phyloP scores from a whole-genome alignment of 2,113 vertebrate species.

The Planiliza haematocheilus region DNA sequence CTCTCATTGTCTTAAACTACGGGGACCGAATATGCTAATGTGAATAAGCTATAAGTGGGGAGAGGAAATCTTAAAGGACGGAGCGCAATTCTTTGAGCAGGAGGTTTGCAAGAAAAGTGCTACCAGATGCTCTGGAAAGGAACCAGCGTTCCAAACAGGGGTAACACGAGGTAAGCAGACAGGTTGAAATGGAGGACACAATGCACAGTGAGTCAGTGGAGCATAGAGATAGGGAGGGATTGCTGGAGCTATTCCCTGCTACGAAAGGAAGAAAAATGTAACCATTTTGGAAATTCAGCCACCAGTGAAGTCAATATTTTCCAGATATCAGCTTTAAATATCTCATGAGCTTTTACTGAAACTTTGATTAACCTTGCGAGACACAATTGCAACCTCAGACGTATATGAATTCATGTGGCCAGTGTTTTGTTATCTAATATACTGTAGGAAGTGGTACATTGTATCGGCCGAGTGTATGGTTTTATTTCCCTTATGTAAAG shows the following conservation, averaged over 20 bases:
- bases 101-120: conserved; percentile 12
- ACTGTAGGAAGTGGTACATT: not conserved
- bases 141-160: conserved; percentile 16
- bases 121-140: not conserved
- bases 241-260: not conserved
- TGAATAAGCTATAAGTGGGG: conserved; percentile 43
- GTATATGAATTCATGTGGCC: not conserved
- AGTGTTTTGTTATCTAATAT: not conserved
- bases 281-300: not conserved
- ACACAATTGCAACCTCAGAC: too few species aligned
- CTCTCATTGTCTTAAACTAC: conserved; percentile 67
- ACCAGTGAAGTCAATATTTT: too few species aligned
- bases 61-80: conserved; percentile 18
- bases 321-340: not conserved
- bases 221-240: not conserved
- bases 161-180: conserved; percentile 2
- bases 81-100: conserved; percentile 9
- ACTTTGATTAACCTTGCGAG: not conserved
- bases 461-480: not conserved
- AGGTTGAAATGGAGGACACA: conserved; percentile 5
- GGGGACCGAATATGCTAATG: conserved; percentile 61
- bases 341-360: not conserved
- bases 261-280: not conserved
- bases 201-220: not conserved
- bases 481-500: conserved; percentile 21